phyloP scores from a whole-genome alignment of 2,797 vertebrate species.

The Phalanger gymnotis region DNA sequence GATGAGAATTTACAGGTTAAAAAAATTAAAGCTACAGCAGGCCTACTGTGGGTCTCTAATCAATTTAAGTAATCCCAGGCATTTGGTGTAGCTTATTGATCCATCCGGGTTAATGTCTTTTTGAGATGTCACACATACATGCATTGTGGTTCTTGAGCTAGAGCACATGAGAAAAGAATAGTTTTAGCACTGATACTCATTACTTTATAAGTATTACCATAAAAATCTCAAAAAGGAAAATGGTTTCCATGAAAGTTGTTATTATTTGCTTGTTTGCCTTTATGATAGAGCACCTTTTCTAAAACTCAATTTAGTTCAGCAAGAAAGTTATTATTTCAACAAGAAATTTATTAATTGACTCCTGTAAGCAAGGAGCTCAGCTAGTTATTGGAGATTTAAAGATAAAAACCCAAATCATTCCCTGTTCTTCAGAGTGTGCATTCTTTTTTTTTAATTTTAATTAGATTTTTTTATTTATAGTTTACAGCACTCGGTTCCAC shows the following conservation, averaged over 20 bases:
- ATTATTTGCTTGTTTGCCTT: constrained; percentile 5
- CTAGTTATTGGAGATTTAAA: neutral
- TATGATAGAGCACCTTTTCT: neutral
- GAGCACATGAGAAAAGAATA: constrained; percentile 24
- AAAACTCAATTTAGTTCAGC: neutral
- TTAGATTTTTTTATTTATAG: too few relatives aligned
- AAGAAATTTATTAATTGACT: neutral
- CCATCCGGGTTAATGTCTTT: neutral
- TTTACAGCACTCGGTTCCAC: too few relatives aligned
- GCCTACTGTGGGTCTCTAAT: neutral
- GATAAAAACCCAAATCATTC: neutral
- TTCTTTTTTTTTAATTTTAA: too few relatives aligned
- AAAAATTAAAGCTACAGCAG: constrained; percentile 26
- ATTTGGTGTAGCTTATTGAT: neutral
- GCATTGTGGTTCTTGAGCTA: neutral
- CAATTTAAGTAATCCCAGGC: constrained; percentile 30
- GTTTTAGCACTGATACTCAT: neutral
- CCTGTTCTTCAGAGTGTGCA: neutral
- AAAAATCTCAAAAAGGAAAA: neutral
- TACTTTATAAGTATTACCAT: constrained; percentile 7
- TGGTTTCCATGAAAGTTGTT: neutral
- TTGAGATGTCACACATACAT: neutral
- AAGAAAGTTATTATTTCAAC: neutral
- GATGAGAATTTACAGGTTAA: constrained; percentile 13
- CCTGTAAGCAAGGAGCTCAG: neutral